phyloP scores from a whole-genome alignment of 2,797 vertebrate species.

The Centroberyx gerrardi region DNA sequence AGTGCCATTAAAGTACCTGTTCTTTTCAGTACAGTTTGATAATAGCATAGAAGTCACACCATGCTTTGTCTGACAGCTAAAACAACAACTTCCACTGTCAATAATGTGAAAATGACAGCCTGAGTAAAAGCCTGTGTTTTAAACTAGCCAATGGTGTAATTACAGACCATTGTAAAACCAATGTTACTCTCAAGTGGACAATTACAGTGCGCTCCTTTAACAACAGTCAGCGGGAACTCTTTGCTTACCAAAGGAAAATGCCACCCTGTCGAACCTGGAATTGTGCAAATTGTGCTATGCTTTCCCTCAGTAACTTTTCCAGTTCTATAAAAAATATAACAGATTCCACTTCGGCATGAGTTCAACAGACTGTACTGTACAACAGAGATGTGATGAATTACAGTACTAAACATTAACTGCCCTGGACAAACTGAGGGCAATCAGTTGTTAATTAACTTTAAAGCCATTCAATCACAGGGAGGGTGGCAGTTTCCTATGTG shows the following conservation, averaged over 20 bases:
- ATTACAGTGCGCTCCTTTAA: constrained; percentile 41
- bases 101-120: constrained; percentile 59
- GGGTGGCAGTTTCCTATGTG: constrained; percentile 21
- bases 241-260: constrained; percentile 49
- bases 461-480: constrained; percentile 17
- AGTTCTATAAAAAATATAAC: background rate
- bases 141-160: constrained; percentile 53
- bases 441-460: constrained; percentile 42
- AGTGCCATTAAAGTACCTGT: constrained; percentile 19
- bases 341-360: background rate
- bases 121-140: constrained; percentile 28
- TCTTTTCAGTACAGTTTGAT: constrained; percentile 41
- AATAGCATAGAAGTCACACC: constrained; percentile 7
- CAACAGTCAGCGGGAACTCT: constrained; percentile 48
- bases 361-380: background rate
- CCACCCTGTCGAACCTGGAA: constrained; percentile 29
- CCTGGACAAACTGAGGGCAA: constrained; percentile 1
- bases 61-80: constrained; percentile 44
- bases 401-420: constrained; percentile 33
- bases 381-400: constrained; percentile 2
- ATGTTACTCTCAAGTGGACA: constrained; percentile 49
- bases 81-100: constrained; percentile 56
- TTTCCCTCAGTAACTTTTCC: background rate
- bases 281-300: background rate
- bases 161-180: constrained; percentile 54